Percentiles rank a stretch among this genome's conserved stretches.
Evolutionary conservation across 2,113 vertebrate species (phyloP).

Genomic region (Clarias macrocephalus): DNA sequence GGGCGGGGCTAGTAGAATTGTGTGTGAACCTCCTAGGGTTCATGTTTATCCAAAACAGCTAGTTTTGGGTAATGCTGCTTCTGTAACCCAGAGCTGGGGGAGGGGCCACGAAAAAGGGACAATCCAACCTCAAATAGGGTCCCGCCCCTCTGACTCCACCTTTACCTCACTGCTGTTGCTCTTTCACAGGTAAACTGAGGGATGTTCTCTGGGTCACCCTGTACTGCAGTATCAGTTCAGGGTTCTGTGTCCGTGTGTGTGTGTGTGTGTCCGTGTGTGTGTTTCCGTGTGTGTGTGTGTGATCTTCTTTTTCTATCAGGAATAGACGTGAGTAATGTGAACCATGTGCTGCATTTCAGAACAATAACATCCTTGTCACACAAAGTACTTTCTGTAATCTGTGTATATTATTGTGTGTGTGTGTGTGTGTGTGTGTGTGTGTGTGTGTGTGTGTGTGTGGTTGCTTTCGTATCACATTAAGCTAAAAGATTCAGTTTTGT

Average conservation of each 20-base stretch:
- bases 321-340: slow-evolving; percentile 31
- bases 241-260: neutral
- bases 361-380: slow-evolving; percentile 42
- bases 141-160: slow-evolving; percentile 44
- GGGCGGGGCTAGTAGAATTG: neutral
- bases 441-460: neutral
- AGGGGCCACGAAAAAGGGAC: neutral
- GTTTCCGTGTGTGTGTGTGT: slow-evolving; percentile 1
- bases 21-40: neutral
- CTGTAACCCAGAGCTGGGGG: neutral
- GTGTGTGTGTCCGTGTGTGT: neutral
- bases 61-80: neutral
- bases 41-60: neutral
- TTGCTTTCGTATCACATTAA: neutral
- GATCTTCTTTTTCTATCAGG: neutral
- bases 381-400: neutral
- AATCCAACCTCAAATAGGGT: neutral
- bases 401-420: neutral
- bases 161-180: slow-evolving; percentile 47
- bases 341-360: slow-evolving; percentile 39
- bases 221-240: neutral
- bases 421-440: neutral
- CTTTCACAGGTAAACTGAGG: slow-evolving; percentile 44
- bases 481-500: slow-evolving; percentile 10
- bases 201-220: neutral